phyloP scores from a whole-genome alignment of 2,113 vertebrate genomes.

The Gymnocephalus cernua region DNA sequence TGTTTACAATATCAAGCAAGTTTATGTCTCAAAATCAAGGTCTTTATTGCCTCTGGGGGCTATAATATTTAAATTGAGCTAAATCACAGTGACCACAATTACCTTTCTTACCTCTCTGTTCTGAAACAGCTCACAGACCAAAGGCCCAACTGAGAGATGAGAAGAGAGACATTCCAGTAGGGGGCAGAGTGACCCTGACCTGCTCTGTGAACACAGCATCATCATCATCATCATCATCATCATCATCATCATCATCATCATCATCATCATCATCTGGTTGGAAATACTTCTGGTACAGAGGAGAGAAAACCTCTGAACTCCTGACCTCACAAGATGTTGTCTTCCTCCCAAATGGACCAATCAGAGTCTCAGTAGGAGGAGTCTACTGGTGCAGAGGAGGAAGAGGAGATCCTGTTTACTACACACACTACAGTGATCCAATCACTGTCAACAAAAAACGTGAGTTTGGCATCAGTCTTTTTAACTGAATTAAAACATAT shows the following conservation, averaged over 20 bases:
- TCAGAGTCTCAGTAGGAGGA: slow-evolving; percentile 14
- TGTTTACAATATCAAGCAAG: too few species aligned
- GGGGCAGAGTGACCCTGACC: slow-evolving; percentile 1
- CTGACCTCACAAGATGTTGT: background rate
- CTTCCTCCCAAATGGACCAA: background rate
- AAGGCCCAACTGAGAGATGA: background rate
- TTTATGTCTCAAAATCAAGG: too few species aligned
- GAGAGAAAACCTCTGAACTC: background rate
- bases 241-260: too few species aligned
- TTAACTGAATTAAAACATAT: background rate
- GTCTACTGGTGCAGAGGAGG: slow-evolving; percentile 37
- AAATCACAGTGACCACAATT: too few species aligned
- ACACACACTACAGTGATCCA: slow-evolving; percentile 22
- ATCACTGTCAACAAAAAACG: background rate
- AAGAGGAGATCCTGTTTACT: slow-evolving; percentile 31
- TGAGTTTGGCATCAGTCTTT: too few species aligned
- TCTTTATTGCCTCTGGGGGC: too few species aligned
- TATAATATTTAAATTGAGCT: too few species aligned
- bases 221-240: background rate
- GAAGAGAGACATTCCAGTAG: background rate
- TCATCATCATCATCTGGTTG: slow-evolving; percentile 25
- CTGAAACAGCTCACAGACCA: background rate
- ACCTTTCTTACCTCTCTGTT: too few species aligned
- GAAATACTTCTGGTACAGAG: slow-evolving; percentile 34
- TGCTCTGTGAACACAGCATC: slow-evolving; percentile 3